A percentile compares a stretch with the other conserved stretches of the same genome.
Conservation (phyloP, 2,888 invertebrate species). For the Adelognathus sp. region DNA sequence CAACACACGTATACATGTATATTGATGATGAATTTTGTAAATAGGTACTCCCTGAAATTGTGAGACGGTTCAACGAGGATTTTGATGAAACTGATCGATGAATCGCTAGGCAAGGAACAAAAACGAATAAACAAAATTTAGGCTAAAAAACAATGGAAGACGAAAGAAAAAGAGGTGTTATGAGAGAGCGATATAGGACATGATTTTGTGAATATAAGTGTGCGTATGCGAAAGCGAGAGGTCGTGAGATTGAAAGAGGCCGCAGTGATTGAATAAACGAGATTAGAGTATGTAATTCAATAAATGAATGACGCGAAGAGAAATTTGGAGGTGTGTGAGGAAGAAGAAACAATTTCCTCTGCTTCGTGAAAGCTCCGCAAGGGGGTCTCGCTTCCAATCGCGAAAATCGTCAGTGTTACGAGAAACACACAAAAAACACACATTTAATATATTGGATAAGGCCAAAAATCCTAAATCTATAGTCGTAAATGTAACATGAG, state of each 20-base stretch:
- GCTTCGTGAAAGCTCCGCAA: conserved; percentile 53
- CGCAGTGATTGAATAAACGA: conserved; percentile 59
- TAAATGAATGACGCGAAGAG: conserved; percentile 55
- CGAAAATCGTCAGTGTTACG: conserved; percentile 45
- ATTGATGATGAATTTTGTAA: conserved; percentile 60
- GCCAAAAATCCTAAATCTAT: conserved; percentile 48
- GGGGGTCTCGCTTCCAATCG: conserved; percentile 27
- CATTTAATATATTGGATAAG: conserved; percentile 49
- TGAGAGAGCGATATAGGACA: conserved; percentile 46
- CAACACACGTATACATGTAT: neutral
- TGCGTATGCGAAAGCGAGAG: conserved; percentile 32
- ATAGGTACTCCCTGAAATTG: conserved; percentile 65
- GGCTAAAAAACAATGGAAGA: conserved; percentile 53
- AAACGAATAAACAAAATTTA: conserved; percentile 53
- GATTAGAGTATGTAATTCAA: conserved; percentile 62
- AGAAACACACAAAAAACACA: conserved; percentile 26
- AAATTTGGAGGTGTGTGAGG: conserved; percentile 51
- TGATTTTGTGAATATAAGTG: conserved; percentile 42
- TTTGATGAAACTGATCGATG: conserved; percentile 35
- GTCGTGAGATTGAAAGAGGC: conserved; percentile 40
- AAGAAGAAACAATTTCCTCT: conserved; percentile 60
- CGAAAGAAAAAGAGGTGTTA: conserved; percentile 13
- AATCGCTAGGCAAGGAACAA: conserved; percentile 37
- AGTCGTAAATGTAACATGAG: conserved; percentile 54
- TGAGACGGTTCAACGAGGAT: conserved; percentile 58